phyloP scores from a whole-genome alignment of 2,888 invertebrate species.

The Lepas anatifera region DNA sequence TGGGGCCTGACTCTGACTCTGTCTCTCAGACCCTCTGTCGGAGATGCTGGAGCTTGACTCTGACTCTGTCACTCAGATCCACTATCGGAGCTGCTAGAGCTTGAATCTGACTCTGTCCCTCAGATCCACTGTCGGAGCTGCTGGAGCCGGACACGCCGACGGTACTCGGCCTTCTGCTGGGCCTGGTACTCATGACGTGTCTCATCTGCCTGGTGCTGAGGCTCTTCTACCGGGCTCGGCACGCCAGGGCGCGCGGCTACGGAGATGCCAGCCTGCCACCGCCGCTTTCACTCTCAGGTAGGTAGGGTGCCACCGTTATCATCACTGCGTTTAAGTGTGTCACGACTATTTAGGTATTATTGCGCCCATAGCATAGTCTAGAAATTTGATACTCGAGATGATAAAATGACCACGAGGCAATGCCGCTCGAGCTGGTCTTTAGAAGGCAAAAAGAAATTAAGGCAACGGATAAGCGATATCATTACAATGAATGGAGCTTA shows the following conservation, averaged over 20 bases:
- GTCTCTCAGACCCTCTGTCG: no score
- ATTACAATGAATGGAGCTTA: no score
- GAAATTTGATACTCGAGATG: background rate
- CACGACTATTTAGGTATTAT: background rate
- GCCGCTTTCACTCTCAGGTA: slow-evolving; percentile 71
- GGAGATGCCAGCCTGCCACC: slow-evolving; percentile 73
- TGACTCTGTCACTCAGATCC: no score
- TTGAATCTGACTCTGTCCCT: slow-evolving; percentile 25
- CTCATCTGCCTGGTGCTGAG: slow-evolving; percentile 80
- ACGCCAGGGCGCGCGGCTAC: slow-evolving; percentile 50
- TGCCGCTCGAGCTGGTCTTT: no score
- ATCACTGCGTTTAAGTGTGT: background rate
- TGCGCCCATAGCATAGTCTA: no score
- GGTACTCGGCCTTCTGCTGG: slow-evolving; percentile 69
- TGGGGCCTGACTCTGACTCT: background rate
- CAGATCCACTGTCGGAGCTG: slow-evolving; percentile 55
- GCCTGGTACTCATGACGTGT: slow-evolving; percentile 71
- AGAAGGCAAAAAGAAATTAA: no score
- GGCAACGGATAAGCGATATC: no score
- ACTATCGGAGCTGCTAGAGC: background rate
- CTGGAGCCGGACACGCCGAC: slow-evolving; percentile 76
- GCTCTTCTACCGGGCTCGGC: slow-evolving; percentile 57
- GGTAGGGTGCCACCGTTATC: slow-evolving; percentile 32
- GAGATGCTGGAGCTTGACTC: no score
- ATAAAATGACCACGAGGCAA: background rate